Percentiles rank a stretch among this genome's conserved stretches.
These are phyloP conservation scores for Mesaphorura yosii DNA, from an alignment of 1,140 invertebrate species.

Conservation along the genomic window DNA sequence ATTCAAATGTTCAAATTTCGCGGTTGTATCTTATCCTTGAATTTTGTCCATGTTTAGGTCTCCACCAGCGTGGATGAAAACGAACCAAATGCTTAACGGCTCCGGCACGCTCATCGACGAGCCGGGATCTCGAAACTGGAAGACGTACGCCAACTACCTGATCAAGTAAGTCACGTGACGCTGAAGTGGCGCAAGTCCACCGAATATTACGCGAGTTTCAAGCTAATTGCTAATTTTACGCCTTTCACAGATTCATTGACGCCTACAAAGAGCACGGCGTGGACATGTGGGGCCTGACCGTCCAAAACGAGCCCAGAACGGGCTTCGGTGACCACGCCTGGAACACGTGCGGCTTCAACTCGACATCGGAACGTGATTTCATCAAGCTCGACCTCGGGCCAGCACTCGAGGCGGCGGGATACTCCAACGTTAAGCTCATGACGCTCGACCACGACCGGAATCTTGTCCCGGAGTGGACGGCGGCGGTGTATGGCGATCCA, in stretches of 20 bases:
- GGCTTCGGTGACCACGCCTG: constrained; percentile 55
- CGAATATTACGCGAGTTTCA: neutral
- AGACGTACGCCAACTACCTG: constrained; percentile 13
- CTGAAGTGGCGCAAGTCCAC: neutral
- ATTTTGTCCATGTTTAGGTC: constrained; percentile 66
- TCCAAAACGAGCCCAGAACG: constrained; percentile 36
- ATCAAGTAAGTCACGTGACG: neutral
- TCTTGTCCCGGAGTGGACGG: neutral
- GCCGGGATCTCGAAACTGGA: neutral
- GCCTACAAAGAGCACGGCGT: constrained; percentile 44
- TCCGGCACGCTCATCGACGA: constrained; percentile 2
- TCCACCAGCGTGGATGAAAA: constrained; percentile 85
- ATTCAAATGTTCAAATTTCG: constrained; percentile 46
- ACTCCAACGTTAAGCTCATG: constrained; percentile 45
- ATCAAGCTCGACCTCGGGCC: constrained; percentile 54
- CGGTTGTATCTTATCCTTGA: constrained; percentile 42
- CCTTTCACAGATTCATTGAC: constrained; percentile 41
- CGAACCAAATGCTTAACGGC: neutral
- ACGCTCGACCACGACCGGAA: constrained; percentile 50
- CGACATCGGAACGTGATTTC: constrained; percentile 41
- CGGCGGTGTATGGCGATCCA: constrained; percentile 34
- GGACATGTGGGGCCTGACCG: constrained; percentile 49
- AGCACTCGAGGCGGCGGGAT: constrained; percentile 45
- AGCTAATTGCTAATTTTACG: neutral
- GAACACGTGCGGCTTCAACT: constrained; percentile 40